phyloP scores from a whole-genome alignment of 1,140 invertebrate species.

The Chironomus tepperi region DNA sequence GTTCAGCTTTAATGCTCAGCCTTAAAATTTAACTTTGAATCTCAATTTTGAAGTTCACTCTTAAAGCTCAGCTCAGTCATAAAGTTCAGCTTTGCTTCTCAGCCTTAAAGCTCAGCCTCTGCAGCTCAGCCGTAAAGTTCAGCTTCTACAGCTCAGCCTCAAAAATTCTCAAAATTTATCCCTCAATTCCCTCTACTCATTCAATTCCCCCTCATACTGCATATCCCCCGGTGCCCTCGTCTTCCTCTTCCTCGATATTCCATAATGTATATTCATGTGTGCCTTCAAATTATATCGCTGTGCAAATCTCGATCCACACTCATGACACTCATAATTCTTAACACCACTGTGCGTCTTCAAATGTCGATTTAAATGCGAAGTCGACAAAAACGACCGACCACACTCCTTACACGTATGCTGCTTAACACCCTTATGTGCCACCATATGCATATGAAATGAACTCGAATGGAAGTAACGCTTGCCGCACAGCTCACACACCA shows the following conservation, averaged over 20 bases:
- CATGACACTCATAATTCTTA: not conserved
- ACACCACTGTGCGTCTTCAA: not conserved
- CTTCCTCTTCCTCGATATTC: not conserved
- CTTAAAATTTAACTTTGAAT: too few relatives aligned
- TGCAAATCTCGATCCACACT: not conserved
- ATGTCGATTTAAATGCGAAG: not conserved
- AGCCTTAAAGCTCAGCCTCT: too few relatives aligned
- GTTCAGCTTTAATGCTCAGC: too few relatives aligned
- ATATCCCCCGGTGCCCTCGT: not conserved
- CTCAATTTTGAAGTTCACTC: too few relatives aligned
- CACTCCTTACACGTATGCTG: not conserved
- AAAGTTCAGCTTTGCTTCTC: too few relatives aligned
- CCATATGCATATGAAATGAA: not conserved
- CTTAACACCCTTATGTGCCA: not conserved
- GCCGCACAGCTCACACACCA: not conserved
- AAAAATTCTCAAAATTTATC: too few relatives aligned
- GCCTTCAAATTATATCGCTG: not conserved
- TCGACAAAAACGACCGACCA: not conserved
- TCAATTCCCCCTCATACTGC: too few relatives aligned
- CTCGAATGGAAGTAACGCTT: not conserved
- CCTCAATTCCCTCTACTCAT: too few relatives aligned
- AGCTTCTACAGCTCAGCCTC: too few relatives aligned
- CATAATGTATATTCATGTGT: slow-evolving; percentile 2
- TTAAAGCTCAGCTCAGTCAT: too few relatives aligned
- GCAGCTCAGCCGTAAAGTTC: too few relatives aligned